Conservation (phyloP, 2,888 invertebrate species). For the Phyllotreta cruciferae region DNA sequence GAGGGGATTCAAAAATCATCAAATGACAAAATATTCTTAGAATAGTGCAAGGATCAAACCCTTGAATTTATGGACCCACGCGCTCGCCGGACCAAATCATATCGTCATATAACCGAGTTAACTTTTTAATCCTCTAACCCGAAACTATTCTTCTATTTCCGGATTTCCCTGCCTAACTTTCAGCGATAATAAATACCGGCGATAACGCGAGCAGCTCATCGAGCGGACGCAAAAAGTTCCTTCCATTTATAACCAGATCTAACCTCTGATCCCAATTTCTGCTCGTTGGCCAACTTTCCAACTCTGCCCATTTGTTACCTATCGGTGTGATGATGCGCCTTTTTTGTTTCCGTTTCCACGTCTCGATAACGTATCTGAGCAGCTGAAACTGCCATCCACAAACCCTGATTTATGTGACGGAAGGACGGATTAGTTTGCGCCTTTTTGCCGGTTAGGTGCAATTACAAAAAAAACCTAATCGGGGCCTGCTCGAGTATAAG, state of each 20-base stretch:
- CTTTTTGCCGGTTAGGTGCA: too few species aligned
- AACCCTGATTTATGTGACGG: conserved; percentile 35
- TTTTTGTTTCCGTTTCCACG: conserved; percentile 24
- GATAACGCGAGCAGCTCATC: conserved; percentile 11
- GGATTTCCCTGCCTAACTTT: too few species aligned
- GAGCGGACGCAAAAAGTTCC: conserved; percentile 27
- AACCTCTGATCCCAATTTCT: conserved; percentile 34
- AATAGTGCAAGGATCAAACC: too few species aligned
- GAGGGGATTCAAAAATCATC: too few species aligned
- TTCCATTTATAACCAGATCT: conserved; percentile 37
- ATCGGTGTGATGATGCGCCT: conserved; percentile 20
- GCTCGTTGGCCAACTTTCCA: conserved; percentile 31
- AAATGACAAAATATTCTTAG: too few species aligned
- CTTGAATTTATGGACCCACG: too few species aligned
- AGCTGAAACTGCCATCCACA: conserved; percentile 33
- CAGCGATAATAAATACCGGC: conserved; percentile 1
- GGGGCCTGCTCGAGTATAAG: too few species aligned
- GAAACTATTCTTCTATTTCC: too few species aligned
- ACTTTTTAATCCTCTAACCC: too few species aligned
- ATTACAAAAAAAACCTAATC: too few species aligned
- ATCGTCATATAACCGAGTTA: too few species aligned
- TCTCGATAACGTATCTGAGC: conserved; percentile 34
- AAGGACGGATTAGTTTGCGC: conserved; percentile 18
- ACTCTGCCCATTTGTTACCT: conserved; percentile 36
- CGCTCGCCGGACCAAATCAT: too few species aligned